Evolutionary conservation across 2,888 invertebrate genomes (phyloP), one percentile per base, ranked within the genome.

Genomic region (Podabrus alpinus): DNA sequence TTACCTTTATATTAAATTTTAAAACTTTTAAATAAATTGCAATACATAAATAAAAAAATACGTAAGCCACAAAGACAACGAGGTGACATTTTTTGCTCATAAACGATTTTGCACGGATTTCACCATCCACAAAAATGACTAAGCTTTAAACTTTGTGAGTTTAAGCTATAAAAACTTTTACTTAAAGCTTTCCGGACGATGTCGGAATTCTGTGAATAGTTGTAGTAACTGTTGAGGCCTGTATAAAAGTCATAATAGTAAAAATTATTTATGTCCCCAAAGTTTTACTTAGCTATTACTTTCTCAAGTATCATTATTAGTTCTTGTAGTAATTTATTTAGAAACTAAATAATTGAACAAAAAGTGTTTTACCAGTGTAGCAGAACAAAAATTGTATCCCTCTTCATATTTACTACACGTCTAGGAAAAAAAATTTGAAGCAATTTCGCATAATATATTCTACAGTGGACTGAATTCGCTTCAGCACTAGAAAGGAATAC

Each of bases 101-200:
- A 74, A 74, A 70, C 68, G 71, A 74, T 74, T 74, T 69, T 66
- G n/a, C 24, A 62, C 29, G 68, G 70, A 59, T 74, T 74, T 60
- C 62, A 45, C 45, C 66, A 66, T 24, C 67, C 74, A 71, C 71
- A 71, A 74, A 70, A 70, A 70, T 70, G 70, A 70, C 61, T 71
- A 74, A 74, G 74, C 62, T 71, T 62, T 67, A 21, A 74, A 74
- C 74, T 73, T 71, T 19, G 21, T 59, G 66, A 71, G 70, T 72
- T 71, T 74, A 66, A 71, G 67, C 69, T 61, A 71, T 74, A 74
- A 74, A 70, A 74, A 71, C 69, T 73, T 74, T 70, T 71, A 69
- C 69, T 68, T 71, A 71, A 71, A 71, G 69, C 73, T 73, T 61
- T 66, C 17, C 60, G 67, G 17, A 70, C 70, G 70, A 45, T 61